Evolutionary conservation across 2,797 vertebrate species (phyloP), one percentile per base, ranked within the genome.

Genomic region (Enteromius afrohamiltoni): DNA sequence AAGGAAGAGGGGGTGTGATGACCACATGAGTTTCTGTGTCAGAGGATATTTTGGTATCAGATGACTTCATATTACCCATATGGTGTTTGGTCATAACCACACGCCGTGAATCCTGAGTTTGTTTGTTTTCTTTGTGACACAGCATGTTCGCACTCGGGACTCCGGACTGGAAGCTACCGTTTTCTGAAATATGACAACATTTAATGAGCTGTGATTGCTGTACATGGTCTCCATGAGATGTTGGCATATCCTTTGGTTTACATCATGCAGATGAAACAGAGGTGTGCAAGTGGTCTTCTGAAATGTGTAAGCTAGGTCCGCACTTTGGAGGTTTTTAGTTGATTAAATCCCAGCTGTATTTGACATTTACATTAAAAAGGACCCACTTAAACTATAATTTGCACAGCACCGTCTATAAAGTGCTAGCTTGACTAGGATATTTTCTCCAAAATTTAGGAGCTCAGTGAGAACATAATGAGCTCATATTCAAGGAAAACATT

Each of bases 11-110:
- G 53, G 21, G 31, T n/a, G 74, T 49, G 26, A 55, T 71, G 78
- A 86, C 74, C 77, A 80, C 77, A 83, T 53, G 58, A 68, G 69
- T 49, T 31, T 58, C 40, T 77, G 73, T 77, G 85, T 86, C 65
- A 80, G 55, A 71, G 51, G 73, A 84, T 86, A 78, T 86, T 86
- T 84, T 84, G 55, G 82, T 74, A 58, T 81, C 67, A 67, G 71
- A 84, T 86, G 85, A 86, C 82, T 84, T 71, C 51, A 83, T 62
- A n/a, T 78, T 40, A 83, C 40, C 78, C 85, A 51, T 70, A 71
- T 85, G 80, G 71, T 82, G 76, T 73, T 42, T 81, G 79, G 71
- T 81, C 82, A 86, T 47, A 79, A 40, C 77, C 71, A 76, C 76
- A 51, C 19, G 26, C 64, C 1, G 19, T 83, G 62, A 68, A 69